Base-by-base conservation (phyloP, 2,888 invertebrate species). In the Stenchaetothrips biformis region DNA sequence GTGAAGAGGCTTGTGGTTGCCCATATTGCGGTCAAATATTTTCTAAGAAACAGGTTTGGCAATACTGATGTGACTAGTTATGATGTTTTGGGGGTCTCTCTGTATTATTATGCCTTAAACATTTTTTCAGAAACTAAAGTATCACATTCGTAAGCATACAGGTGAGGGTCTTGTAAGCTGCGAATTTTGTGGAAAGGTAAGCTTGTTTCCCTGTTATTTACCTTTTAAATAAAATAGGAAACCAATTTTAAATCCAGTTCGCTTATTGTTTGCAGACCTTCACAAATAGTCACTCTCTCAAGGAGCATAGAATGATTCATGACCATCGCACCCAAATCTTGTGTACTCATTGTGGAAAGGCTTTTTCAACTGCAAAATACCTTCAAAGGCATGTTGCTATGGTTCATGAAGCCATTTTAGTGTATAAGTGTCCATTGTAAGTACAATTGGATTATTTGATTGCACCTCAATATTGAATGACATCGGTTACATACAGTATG, bases 91-190 rank as follows among this genome's bases (percentile, higher is more conserved):
- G 7, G 7, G 21, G 21, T n/a, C 6, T 21, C 11, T 74, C 25
- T 0, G 21, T 9, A 74, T 25, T 74, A 25, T 25, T 37, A 77
- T 80, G 49, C 37, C 8, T 48, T 81, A 79, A 62, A 53, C 80
- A 80, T 80, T 78, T 48, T 83, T 83, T 49, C 83, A 84, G 83
- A 84, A 84, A 83, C 82, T 84, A 78, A 84, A 84, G 74, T 84
- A 84, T 79, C 84, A 84, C 79, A 83, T 84, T 80, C 80, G 84
- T n/a, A 84, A 83, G 78, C 84, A 84, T 78, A 84, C 84, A 7
- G 84, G 84, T 59, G 83, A 84, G 80, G 84, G 83, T 16, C 81
- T 84, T 48, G 83, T 84, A 48, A 82, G 82, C 78, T 84, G 84
- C 81, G 84, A 84, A 77, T 82, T 84, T 18, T 84, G 84, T 81